Conservation (phyloP, 1,140 invertebrate species). For the Aphelenchoides fujianensis region DNA sequence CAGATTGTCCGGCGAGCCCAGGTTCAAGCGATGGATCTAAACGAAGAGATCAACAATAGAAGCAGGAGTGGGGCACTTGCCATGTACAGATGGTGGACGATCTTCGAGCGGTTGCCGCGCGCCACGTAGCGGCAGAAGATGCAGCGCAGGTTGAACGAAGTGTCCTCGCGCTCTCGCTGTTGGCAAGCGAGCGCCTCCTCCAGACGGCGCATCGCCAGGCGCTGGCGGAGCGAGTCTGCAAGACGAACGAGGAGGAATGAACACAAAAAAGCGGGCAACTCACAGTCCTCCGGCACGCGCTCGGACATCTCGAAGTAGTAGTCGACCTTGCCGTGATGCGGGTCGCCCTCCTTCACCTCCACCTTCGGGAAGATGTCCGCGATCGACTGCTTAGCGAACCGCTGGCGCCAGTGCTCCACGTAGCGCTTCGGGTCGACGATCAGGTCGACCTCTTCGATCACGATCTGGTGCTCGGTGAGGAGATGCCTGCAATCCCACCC, state of each 20-base stretch:
- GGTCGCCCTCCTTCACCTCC: slow-evolving; percentile 44
- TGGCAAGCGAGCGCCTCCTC: slow-evolving; percentile 60
- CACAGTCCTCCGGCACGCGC: slow-evolving; percentile 33
- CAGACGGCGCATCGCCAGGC: slow-evolving; percentile 60
- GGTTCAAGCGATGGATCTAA: slow-evolving; percentile 58
- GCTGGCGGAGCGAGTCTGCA: slow-evolving; percentile 53
- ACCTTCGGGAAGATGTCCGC: slow-evolving; percentile 60
- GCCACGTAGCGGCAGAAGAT: slow-evolving; percentile 61
- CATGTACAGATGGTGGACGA: slow-evolving; percentile 62
- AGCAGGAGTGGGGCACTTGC: background rate
- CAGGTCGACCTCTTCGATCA: slow-evolving; percentile 59
- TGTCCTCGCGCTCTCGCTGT: slow-evolving; percentile 58
- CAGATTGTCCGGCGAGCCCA: slow-evolving; percentile 60
- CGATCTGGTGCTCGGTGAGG: slow-evolving; percentile 48
- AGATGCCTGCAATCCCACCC: slow-evolving; percentile 29
- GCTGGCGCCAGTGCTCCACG: slow-evolving; percentile 60
- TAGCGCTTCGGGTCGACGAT: slow-evolving; percentile 60
- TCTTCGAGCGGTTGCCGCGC: slow-evolving; percentile 58
- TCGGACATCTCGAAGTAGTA: slow-evolving; percentile 59
- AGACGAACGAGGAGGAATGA: too few species aligned
- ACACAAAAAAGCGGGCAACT: too few species aligned
- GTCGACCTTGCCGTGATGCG: slow-evolving; percentile 48
- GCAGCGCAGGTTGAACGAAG: slow-evolving; percentile 53
- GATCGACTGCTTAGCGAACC: slow-evolving; percentile 53
- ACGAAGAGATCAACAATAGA: background rate